A percentile compares a stretch with the other conserved stretches of the same genome.
Evolutionary conservation across 2,113 vertebrate genomes (phyloP).

Genomic region (Probosciger aterrimus): DNA sequence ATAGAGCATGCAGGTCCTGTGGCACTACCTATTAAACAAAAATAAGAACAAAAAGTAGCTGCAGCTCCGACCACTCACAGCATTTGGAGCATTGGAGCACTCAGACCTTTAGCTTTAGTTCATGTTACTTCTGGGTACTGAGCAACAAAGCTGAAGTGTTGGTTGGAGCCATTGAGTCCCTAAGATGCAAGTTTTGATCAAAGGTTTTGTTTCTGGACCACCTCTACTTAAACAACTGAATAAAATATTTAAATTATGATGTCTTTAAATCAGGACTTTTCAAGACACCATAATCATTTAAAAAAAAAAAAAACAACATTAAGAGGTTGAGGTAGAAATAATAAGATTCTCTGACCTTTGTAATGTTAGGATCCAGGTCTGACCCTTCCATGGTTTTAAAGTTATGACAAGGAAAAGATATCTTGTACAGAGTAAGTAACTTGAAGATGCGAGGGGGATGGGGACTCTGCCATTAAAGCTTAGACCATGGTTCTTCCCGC

Average conservation of each 20-base stretch:
- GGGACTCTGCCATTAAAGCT: neutral
- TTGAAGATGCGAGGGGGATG: neutral
- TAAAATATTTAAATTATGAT: neutral
- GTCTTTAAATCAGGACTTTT: neutral
- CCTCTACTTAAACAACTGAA: neutral
- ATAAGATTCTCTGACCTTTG: neutral
- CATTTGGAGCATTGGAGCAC: neutral
- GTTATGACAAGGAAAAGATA: neutral
- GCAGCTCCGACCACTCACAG: neutral
- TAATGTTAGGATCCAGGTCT: neutral
- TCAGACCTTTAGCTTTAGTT: neutral
- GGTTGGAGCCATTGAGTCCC: accelerated
- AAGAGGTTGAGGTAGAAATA: neutral
- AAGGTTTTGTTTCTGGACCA: neutral
- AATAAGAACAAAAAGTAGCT: neutral
- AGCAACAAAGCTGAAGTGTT: neutral
- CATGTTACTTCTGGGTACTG: neutral
- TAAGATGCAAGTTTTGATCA: neutral
- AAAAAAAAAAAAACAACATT: neutral
- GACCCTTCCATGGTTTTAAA: neutral
- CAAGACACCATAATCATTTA: neutral
- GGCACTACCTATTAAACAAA: neutral
- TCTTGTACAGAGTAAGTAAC: neutral
- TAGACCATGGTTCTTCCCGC: neutral
- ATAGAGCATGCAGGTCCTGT: neutral